phyloP scores from a whole-genome alignment of 1,140 invertebrate genomes.

The Bombyx mori region DNA sequence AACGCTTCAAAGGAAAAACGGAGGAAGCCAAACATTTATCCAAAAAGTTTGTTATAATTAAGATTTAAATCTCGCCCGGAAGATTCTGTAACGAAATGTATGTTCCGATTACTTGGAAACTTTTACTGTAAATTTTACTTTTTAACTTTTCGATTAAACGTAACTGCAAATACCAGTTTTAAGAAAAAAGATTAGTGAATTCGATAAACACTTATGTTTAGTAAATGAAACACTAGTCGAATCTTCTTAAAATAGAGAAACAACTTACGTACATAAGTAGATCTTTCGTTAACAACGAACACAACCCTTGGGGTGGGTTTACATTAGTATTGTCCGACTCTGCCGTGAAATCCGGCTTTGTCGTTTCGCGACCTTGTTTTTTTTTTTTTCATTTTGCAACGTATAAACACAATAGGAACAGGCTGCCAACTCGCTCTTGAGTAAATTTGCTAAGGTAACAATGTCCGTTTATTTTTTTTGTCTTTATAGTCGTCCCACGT shows the following conservation, averaged over 20 bases:
- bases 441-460: conserved; percentile 31
- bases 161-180: no score
- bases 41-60: conserved; percentile 56
- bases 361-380: conserved; percentile 23
- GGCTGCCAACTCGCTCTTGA: conserved; percentile 21
- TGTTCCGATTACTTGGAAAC: conserved; percentile 38
- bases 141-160: no score
- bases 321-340: conserved; percentile 13
- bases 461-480: conserved; percentile 22
- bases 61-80: conserved; percentile 57
- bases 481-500: no score
- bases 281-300: conserved; percentile 16
- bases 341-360: conserved; percentile 22
- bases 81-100: conserved; percentile 37
- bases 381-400: conserved; percentile 21
- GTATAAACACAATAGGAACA: conserved; percentile 21
- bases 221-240: neutral
- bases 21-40: conserved; percentile 35
- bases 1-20: no score
- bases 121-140: conserved; percentile 48
- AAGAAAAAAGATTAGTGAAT: no score
- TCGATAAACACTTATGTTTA: neutral
- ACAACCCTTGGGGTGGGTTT: conserved; percentile 18
- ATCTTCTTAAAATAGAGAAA: conserved; percentile 1
- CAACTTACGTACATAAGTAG: conserved; percentile 1